Evolutionary conservation across 2,888 invertebrate species (phyloP), one percentile per base, ranked within the genome.

Genomic region (Melanostoma scalare): DNA sequence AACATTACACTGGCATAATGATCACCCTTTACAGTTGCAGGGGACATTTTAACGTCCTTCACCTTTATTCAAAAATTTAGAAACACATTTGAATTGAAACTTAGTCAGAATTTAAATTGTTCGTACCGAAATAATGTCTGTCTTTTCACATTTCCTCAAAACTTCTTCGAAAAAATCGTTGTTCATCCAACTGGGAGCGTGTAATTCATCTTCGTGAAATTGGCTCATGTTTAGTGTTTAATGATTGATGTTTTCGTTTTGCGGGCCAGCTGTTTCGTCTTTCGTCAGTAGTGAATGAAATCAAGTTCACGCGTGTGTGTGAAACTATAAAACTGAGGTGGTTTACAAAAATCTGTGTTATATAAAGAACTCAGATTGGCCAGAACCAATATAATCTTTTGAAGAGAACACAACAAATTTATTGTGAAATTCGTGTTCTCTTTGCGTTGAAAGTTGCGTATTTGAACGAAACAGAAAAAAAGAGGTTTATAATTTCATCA

Each of bases 1-100:
- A 86, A 87, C 86, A 87, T 87, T 31, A 87, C 53, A 60, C 87
- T 87, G 0, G 85, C 86, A 69, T 85, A 87, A 36, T 87, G 87
- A 75, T 87, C 87, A 0, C 86, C 86, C 6, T 85, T 85, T 2
- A 46, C 5, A 3, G 86, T 78, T 8, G 86, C 87, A 0, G 87
- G 86, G 4, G 68, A 61, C 9, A 73, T 48, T 63, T 53, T 46
- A 3, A 73, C 4, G 4, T 61, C 35, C 0, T 46, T 55, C 0
- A 73, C 46, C 73, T 73, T 55, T 56, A 42, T 20, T 20, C 1
- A 30, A 56, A 20, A 20, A 20, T 20, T 20, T 20, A 1, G 20
- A 20, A 20, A 20, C 20, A 20, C 20, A 20, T 20, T 20, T 20
- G 20, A 20, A 20, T 20, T 20, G 20, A 20, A 20, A 20, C 20